These are phyloP conservation scores for Thinocorus orbignyianus DNA, from an alignment of 2,113 vertebrate species.

Conservation along the genomic window DNA sequence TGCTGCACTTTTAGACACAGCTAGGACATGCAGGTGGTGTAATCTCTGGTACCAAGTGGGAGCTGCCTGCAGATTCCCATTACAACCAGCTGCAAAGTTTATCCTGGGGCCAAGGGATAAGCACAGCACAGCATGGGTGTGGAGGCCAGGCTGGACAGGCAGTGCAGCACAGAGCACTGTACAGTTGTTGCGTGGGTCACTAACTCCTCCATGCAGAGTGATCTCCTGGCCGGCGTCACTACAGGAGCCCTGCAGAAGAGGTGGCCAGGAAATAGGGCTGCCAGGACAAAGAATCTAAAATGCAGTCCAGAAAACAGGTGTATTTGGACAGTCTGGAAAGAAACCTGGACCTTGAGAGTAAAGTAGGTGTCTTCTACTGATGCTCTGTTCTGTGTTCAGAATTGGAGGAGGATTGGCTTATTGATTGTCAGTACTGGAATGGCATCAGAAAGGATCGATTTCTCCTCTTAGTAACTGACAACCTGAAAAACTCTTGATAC, in stretches of 20 bases:
- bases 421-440: not conserved
- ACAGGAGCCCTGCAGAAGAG: not conserved
- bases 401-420: not conserved
- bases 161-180: not conserved
- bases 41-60: not conserved
- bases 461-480: not conserved
- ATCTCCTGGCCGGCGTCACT: not conserved
- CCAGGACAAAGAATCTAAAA: not conserved
- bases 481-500: not conserved
- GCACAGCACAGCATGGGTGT: not conserved
- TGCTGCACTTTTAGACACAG: not conserved
- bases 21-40: not conserved
- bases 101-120: accelerated
- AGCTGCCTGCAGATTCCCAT: not conserved
- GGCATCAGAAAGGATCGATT: not conserved
- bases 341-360: not conserved
- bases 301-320: not conserved
- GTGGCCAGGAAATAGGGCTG: not conserved
- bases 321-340: not conserved
- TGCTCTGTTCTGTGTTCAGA: not conserved
- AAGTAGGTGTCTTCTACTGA: not conserved
- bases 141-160: not conserved
- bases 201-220: not conserved
- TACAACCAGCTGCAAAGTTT: accelerated
- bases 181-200: not conserved